Conservation (phyloP, 2,113 vertebrate genomes). For the Dromiciops gliroides region DNA sequence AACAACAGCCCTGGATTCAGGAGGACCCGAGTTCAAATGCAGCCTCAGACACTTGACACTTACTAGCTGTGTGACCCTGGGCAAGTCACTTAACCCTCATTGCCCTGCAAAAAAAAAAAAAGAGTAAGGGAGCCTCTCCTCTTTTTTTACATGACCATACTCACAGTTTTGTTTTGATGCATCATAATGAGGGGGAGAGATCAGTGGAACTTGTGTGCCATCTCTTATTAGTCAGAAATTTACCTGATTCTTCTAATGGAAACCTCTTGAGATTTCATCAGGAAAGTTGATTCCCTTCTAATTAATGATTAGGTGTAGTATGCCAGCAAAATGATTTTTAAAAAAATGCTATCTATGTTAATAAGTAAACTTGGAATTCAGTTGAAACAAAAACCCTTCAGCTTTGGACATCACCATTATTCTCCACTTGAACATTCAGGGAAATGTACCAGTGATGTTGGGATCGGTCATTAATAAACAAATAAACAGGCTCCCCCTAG, state of each 20-base stretch:
- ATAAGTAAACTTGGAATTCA: background rate
- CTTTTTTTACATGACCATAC: background rate
- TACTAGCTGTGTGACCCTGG: too few species aligned
- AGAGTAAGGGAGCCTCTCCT: background rate
- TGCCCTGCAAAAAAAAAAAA: too few species aligned
- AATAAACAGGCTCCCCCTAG: conserved; percentile 8
- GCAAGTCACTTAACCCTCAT: too few species aligned
- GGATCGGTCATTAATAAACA: background rate
- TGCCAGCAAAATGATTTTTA: conserved; percentile 13
- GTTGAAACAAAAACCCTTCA: background rate
- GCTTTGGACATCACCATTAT: conserved; percentile 23
- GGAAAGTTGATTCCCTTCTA: background rate
- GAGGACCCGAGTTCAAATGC: too few species aligned
- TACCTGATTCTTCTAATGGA: background rate
- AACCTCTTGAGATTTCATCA: background rate
- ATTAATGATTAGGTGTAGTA: background rate
- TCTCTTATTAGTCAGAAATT: background rate
- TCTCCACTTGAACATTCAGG: conserved; percentile 50
- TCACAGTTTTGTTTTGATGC: conserved; percentile 19
- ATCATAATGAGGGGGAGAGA: background rate
- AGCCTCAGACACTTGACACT: too few species aligned
- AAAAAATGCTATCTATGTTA: background rate
- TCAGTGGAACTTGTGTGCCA: background rate
- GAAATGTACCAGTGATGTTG: background rate
- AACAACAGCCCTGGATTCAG: too few species aligned